Conservation (phyloP, 2,888 invertebrate species). For the Sussaba pulchella region DNA sequence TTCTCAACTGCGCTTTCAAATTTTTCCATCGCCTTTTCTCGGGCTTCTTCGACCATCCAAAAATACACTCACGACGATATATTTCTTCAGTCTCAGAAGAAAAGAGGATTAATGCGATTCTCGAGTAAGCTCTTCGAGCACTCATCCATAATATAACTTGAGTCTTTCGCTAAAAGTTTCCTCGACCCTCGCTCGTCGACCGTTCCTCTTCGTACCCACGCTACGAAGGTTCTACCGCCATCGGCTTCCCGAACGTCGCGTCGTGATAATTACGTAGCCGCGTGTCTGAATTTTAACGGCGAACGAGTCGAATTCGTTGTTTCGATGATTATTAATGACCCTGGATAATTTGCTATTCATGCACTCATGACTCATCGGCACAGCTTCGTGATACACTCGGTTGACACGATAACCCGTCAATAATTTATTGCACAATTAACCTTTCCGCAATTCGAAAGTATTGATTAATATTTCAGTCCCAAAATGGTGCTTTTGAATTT, state of each 20-base stretch:
- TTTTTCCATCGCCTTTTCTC: conserved; percentile 47
- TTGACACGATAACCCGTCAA: not conserved
- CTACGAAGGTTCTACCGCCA: not conserved
- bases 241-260: conserved; percentile 4
- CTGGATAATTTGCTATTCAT: not conserved
- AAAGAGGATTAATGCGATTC: conserved; percentile 70
- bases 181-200: not conserved
- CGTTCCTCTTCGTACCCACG: not conserved
- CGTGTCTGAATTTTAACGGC: not conserved
- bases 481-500: not conserved
- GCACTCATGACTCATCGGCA: not conserved
- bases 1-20: conserved; percentile 17
- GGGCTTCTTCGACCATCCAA: conserved; percentile 53
- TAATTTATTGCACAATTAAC: not conserved
- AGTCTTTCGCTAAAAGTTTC: conserved; percentile 20
- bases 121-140: conserved; percentile 56
- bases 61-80: conserved; percentile 62
- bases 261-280: conserved; percentile 10
- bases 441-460: not conserved
- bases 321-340: not conserved
- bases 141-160: conserved; percentile 32
- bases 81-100: conserved; percentile 67
- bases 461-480: not conserved
- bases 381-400: not conserved
- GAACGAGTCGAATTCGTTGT: not conserved